phyloP scores from a whole-genome alignment of 1,140 invertebrate genomes.

The Phenacoccus solenopsis region DNA sequence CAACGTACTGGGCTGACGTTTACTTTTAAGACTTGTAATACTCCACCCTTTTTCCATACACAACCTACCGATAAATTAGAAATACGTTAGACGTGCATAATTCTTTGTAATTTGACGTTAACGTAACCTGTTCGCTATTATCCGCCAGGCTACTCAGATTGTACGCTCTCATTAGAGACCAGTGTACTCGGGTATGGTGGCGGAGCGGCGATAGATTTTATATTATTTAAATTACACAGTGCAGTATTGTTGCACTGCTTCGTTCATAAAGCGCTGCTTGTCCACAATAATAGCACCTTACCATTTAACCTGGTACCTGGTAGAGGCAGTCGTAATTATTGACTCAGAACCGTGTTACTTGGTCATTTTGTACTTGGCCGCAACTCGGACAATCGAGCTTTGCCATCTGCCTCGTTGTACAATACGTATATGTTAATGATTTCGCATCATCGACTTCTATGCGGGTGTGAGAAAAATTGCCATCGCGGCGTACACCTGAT shows the following conservation, averaged over 20 bases:
- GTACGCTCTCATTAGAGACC: not conserved
- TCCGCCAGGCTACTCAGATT: not conserved
- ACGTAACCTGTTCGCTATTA: not conserved
- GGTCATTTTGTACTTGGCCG: not conserved
- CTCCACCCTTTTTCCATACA: not conserved
- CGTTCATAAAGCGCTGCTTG: not conserved
- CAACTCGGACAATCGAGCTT: not conserved
- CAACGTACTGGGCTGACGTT: not conserved
- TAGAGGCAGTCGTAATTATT: not conserved
- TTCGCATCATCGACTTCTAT: not conserved
- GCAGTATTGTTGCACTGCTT: not conserved
- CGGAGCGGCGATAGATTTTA: not conserved
- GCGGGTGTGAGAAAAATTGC: too few species aligned
- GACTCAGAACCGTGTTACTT: not conserved
- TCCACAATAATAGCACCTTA: not conserved
- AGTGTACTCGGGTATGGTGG: not conserved
- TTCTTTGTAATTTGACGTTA: conserved; percentile 3
- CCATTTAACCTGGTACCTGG: not conserved
- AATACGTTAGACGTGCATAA: not conserved
- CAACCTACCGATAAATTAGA: not conserved
- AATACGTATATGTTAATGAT: not conserved
- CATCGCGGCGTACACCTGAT: too few species aligned
- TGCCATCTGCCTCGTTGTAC: not conserved
- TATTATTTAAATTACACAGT: not conserved
- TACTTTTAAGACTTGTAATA: not conserved